Percentiles rank a stretch among this genome's conserved stretches.
phyloP scores from a whole-genome alignment of 2,113 vertebrate species.

The Polyodon spathula region DNA sequence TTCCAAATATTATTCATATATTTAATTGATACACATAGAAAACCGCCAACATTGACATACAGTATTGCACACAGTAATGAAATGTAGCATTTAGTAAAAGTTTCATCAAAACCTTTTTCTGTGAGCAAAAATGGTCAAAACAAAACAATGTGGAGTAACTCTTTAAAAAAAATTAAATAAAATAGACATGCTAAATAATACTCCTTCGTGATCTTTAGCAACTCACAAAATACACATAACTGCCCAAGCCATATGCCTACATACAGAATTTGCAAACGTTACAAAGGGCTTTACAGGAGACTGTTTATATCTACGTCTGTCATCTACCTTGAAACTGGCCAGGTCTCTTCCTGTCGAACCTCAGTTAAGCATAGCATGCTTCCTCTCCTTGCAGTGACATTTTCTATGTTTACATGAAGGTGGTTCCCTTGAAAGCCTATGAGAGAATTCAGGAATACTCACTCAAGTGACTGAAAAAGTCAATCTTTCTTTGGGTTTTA shows the following conservation, averaged over 20 bases:
- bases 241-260: conserved; percentile 43
- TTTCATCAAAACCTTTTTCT: conserved; percentile 31
- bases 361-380: conserved; percentile 37
- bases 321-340: conserved; percentile 25
- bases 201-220: conserved; percentile 40
- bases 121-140: conserved; percentile 53
- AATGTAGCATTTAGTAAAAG: conserved; percentile 35
- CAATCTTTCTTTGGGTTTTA: conserved; percentile 26
- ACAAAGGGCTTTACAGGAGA: conserved; percentile 29
- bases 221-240: conserved; percentile 48
- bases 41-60: neutral
- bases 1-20: conserved; percentile 70
- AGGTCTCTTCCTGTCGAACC: conserved; percentile 25
- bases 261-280: conserved; percentile 20
- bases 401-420: conserved; percentile 64
- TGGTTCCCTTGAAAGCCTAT: conserved; percentile 56
- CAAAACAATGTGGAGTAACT: conserved; percentile 62
- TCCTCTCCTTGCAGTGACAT: conserved; percentile 50
- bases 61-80: conserved; percentile 16
- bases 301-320: conserved; percentile 20
- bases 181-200: conserved; percentile 53
- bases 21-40: conserved; percentile 12
- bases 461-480: conserved; percentile 18
- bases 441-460: conserved; percentile 30
- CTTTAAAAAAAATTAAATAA: conserved; percentile 47